Evolutionary conservation across 2,113 vertebrate genomes (phyloP).

Genomic region (Pteronura brasiliensis): DNA sequence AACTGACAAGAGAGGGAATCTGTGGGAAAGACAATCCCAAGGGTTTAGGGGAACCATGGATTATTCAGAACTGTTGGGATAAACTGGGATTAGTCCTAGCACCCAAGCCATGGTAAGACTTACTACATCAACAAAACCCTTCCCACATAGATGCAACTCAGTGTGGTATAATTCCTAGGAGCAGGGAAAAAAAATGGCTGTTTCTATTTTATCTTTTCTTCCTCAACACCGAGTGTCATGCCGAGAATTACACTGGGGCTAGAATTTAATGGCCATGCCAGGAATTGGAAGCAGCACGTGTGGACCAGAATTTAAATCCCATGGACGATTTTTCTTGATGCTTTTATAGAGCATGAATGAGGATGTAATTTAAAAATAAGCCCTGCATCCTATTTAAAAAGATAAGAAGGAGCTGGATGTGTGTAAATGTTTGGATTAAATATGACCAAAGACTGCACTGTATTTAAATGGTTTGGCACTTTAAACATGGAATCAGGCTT

Average conservation of each 20-base stretch:
- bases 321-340: neutral
- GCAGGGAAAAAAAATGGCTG: neutral
- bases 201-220: slow-evolving; percentile 48
- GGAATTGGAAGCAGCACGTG: slow-evolving; percentile 43
- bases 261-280: slow-evolving; percentile 59
- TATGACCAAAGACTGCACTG: slow-evolving; percentile 18
- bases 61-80: neutral
- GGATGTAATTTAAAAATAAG: slow-evolving; percentile 69
- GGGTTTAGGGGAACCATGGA: neutral
- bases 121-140: neutral
- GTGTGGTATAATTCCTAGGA: neutral
- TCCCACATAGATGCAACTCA: neutral
- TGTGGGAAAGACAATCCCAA: neutral
- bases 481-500: slow-evolving; percentile 64
- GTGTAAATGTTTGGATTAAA: slow-evolving; percentile 63
- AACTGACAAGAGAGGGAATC: neutral
- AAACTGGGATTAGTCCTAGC: neutral
- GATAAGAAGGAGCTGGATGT: slow-evolving; percentile 63
- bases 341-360: slow-evolving; percentile 30
- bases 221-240: neutral
- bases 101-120: neutral
- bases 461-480: slow-evolving; percentile 62
- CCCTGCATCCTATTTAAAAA: slow-evolving; percentile 47
- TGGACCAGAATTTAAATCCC: slow-evolving; percentile 55
- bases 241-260: neutral